A percentile compares a stretch with the other conserved stretches of the same genome.
Conservation (phyloP, 2,113 vertebrate genomes). For the Brienomyrus longianalis region DNA sequence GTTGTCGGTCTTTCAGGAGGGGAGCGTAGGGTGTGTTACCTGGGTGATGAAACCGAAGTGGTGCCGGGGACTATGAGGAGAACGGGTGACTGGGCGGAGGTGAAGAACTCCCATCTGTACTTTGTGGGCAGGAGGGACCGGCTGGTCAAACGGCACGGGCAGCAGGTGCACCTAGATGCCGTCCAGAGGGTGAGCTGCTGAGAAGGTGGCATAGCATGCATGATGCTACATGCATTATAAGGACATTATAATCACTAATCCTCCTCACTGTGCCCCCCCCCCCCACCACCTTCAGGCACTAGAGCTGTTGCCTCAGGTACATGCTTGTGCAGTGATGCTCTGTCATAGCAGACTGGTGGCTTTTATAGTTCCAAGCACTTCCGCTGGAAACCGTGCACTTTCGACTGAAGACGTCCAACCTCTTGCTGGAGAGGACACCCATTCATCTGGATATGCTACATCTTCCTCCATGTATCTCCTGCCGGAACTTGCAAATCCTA, state of each 20-base stretch:
- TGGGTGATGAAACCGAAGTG: constrained; percentile 68
- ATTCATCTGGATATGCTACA: not conserved
- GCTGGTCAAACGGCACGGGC: constrained; percentile 83
- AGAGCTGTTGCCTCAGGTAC: constrained; percentile 64
- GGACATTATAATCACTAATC: not conserved
- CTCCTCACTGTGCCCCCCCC: not conserved
- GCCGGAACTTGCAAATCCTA: not conserved
- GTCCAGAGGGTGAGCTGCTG: constrained; percentile 70
- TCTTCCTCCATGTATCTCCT: not conserved
- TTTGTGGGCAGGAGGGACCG: constrained; percentile 83
- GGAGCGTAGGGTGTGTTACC: constrained; percentile 75
- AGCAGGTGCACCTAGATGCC: constrained; percentile 70
- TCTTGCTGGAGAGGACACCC: constrained; percentile 5
- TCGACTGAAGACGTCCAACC: not conserved
- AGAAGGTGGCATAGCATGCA: not conserved
- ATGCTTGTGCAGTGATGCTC: constrained; percentile 72
- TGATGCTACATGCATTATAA: not conserved
- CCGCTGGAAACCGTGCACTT: constrained; percentile 28
- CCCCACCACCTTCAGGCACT: constrained; percentile 57
- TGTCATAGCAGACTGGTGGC: constrained; percentile 68
- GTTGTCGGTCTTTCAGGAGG: constrained; percentile 64
- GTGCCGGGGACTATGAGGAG: constrained; percentile 74
- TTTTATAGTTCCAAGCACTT: constrained; percentile 65
- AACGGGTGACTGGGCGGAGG: constrained; percentile 80
- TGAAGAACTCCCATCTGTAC: constrained; percentile 59